These are phyloP conservation scores for Saturnia pavonia DNA, from an alignment of 2,888 invertebrate genomes.

Conservation along the genomic window DNA sequence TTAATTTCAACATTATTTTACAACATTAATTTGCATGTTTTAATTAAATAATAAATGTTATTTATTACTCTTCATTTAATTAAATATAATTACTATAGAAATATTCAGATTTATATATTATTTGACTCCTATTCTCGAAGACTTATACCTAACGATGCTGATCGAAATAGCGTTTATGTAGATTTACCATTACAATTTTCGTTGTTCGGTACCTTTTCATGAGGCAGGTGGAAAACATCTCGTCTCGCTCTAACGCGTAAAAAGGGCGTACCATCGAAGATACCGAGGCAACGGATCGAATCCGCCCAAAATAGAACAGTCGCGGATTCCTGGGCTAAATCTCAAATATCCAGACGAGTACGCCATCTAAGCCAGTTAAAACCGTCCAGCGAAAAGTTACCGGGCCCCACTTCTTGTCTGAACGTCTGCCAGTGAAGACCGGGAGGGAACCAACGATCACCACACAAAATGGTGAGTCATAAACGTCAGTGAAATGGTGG, in stretches of 20 bases:
- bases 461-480: conserved; percentile 86
- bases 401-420: conserved; percentile 90
- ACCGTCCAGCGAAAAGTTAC: conserved; percentile 85
- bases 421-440: conserved; percentile 88
- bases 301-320: conserved; percentile 79
- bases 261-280: conserved; percentile 46
- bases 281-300: conserved; percentile 61
- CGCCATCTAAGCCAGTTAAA: conserved; percentile 90
- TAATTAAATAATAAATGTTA: neutral
- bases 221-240: conserved; percentile 49
- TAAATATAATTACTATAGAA: neutral
- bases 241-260: conserved; percentile 60
- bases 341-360: conserved; percentile 84
- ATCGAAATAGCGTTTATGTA: conserved; percentile 80
- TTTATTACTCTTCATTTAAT: neutral
- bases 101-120: neutral
- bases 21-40: neutral
- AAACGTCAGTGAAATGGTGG: conserved; percentile 74
- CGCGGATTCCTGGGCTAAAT: conserved; percentile 83
- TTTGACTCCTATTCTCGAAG: conserved; percentile 54
- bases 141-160: conserved; percentile 58
- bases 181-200: conserved; percentile 72
- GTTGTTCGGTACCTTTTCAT: conserved; percentile 46
- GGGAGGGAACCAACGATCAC: conserved; percentile 84
- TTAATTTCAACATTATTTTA: neutral